A percentile compares a stretch with the other conserved stretches of the same genome.
Evolutionary conservation across 2,113 vertebrate species (phyloP).

Genomic region (Syngnathoides biaculeatus): DNA sequence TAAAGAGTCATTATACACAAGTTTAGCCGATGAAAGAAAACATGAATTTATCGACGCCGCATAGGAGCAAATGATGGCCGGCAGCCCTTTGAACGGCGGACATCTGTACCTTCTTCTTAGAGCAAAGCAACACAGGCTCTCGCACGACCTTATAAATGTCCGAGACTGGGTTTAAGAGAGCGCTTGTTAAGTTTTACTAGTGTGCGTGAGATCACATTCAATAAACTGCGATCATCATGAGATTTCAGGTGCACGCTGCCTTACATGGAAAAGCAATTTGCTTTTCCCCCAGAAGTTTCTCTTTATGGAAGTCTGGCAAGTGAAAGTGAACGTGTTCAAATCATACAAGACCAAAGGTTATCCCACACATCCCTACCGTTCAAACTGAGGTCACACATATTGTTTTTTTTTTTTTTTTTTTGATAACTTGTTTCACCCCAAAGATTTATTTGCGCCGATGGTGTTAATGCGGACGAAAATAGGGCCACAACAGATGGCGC

Average conservation of each 20-base stretch:
- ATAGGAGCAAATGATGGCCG: slow-evolving; percentile 24
- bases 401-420: neutral
- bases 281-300: slow-evolving; percentile 15
- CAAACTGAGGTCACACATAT: neutral
- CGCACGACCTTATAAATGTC: slow-evolving; percentile 56
- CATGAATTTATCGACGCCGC: slow-evolving; percentile 54
- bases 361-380: neutral
- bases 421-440: no score
- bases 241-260: slow-evolving; percentile 21
- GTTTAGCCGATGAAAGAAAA: slow-evolving; percentile 58
- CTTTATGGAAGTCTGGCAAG: slow-evolving; percentile 39
- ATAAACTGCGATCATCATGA: slow-evolving; percentile 50
- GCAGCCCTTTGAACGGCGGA: slow-evolving; percentile 34
- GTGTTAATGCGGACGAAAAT: neutral
- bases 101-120: slow-evolving; percentile 8
- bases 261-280: slow-evolving; percentile 35
- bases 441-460: neutral
- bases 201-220: slow-evolving; percentile 39
- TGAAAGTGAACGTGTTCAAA: slow-evolving; percentile 26
- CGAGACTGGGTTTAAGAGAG: slow-evolving; percentile 39
- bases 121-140: slow-evolving; percentile 14
- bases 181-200: slow-evolving; percentile 62
- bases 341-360: neutral
- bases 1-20: slow-evolving; percentile 64
- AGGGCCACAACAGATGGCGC: neutral